These are phyloP conservation scores for Hermatobates lingyangjiaoensis DNA, from an alignment of 1,140 invertebrate species.

Conservation along the genomic window DNA sequence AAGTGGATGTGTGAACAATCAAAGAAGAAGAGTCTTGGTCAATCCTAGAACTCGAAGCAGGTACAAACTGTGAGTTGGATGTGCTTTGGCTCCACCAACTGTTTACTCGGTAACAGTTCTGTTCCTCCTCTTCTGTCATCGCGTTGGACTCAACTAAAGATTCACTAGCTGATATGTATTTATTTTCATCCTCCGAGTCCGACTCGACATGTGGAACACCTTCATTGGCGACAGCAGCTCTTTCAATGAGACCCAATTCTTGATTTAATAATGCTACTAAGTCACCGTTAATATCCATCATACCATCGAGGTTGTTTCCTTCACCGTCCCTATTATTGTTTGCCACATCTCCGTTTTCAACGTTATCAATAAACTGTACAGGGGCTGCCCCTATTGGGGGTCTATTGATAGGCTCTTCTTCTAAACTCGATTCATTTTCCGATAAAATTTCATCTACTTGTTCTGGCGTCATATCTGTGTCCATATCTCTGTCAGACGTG, in stretches of 20 bases:
- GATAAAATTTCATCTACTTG: constrained; percentile 18
- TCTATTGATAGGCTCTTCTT: constrained; percentile 3
- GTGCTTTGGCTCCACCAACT: background rate
- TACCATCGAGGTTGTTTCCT: constrained; percentile 27
- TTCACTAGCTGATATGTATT: background rate
- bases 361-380: constrained; percentile 14
- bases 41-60: background rate
- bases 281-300: background rate
- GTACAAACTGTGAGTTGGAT: background rate
- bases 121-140: no score
- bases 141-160: background rate
- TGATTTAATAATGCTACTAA: background rate
- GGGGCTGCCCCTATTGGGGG: background rate
- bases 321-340: constrained; percentile 34
- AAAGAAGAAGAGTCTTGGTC: background rate
- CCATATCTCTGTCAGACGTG: constrained; percentile 25
- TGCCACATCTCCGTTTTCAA: constrained; percentile 33
- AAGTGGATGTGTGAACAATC: background rate
- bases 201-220: background rate
- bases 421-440: constrained; percentile 15
- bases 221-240: background rate
- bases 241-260: background rate
- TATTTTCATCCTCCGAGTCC: background rate
- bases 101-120: no score
- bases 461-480: constrained; percentile 19